Evolutionary conservation across 2,113 vertebrate species (phyloP).

Genomic region (Pelusios castaneus): DNA sequence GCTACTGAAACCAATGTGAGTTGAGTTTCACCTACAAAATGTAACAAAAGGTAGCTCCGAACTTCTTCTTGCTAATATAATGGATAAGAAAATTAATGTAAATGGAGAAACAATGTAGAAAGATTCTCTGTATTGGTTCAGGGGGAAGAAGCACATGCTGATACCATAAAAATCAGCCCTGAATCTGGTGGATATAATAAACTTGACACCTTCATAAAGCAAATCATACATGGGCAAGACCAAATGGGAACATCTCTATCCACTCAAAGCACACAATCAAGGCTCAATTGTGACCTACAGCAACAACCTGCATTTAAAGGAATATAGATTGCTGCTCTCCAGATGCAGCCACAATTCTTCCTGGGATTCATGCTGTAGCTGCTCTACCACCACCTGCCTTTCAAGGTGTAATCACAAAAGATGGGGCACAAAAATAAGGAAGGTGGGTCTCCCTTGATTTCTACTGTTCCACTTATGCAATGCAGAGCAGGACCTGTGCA

Average conservation of each 20-base stretch:
- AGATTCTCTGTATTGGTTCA: background rate
- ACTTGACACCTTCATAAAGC: background rate
- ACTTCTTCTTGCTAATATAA: background rate
- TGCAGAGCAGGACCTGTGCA: background rate
- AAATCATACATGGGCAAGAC: background rate
- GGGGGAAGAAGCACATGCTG: background rate
- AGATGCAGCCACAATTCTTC: background rate
- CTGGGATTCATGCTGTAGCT: background rate
- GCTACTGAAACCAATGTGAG: background rate
- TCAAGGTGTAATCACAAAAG: background rate
- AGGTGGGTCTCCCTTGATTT: background rate
- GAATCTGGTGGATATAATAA: background rate
- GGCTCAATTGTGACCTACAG: too few relatives aligned
- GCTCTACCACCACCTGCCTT: background rate
- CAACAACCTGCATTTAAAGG: too few relatives aligned
- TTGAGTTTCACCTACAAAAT: background rate
- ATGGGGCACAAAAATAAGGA: background rate
- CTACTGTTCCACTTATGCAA: background rate
- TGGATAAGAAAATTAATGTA: background rate
- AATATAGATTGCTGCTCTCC: background rate
- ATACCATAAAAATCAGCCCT: background rate
- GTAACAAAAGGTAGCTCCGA: background rate
- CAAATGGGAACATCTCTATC: background rate
- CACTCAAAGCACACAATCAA: too few relatives aligned
- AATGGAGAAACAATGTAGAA: background rate